Evolutionary conservation across 2,797 vertebrate genomes (phyloP), one percentile per base, ranked within the genome.

Genomic region (Phrynocephalus vlangalii): DNA sequence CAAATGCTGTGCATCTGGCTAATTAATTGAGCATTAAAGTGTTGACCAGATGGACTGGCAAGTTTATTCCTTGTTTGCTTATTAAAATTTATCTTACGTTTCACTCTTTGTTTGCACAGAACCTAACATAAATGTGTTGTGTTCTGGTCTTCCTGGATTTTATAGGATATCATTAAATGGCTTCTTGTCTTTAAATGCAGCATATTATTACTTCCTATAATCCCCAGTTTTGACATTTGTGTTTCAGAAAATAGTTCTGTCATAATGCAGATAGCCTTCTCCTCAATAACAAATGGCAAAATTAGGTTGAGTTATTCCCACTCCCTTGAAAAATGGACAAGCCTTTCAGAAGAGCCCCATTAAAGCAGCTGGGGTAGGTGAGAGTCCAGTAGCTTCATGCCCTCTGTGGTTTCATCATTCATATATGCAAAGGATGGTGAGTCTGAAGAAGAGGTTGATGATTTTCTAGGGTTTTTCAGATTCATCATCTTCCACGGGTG

Each of bases 21-120:
- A 93, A 95, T 95, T 95, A 96, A 93, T 87, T 94, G 96, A 95
- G 94, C 91, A 92, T 88, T 95, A 92, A 95, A 96, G 95, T 94
- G 90, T 94, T 97, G 95, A 96, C 95, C 96, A 97, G 96, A 97
- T 97, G 96, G 93, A 93, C 97, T 96, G 94, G 96, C 96, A 91
- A 91, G 89, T 95, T 96, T 92, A 85, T 90, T 92, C 92, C 92
- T 95, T 96, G 94, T 97, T 92, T 92, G 85, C 81, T 70, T 94
- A 30, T 92, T 92, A 91, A 92, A 93, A 90, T 88, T 92, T 87
- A 92, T 93, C 86, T 83, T 92, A 75, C 86, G 84, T 85, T 94
- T 82, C 75, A 75, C n/a, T 95, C 70, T 82, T 82, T 91, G 68
- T 77, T 94, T 94, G 66, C 8, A 78, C 77, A 75, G 33, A 68